Base-by-base conservation (phyloP, 1,140 invertebrate species). In the Spodoptera litura region DNA sequence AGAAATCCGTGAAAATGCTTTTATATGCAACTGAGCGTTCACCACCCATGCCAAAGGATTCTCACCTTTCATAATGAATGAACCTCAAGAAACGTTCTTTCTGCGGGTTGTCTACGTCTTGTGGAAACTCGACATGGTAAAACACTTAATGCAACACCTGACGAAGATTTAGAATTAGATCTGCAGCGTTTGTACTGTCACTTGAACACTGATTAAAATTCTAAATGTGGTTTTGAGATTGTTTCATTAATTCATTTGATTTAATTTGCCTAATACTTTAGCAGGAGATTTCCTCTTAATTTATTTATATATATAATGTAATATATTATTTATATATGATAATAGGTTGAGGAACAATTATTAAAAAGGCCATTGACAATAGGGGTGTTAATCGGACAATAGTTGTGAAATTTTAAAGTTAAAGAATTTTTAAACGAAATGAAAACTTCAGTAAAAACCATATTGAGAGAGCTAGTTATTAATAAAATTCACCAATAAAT, bases 121-220 rank as follows among this genome's bases (percentile, higher is more conserved):
- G 58, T 27, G 52, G 25, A 55, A 53, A 25, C 53, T 13, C 35
- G 38, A 78, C 76, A 78, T 27, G 55, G 20, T 59, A 78, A 78
- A 68, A 78, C 76, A 78, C 76, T 78, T 71, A 78, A 59, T 55
- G 49, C 13, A 62, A 35, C 56, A 62, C n/a, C 70, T 51, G 13
- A 20, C 52, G n/a, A 20, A 27, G 53, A 51, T 53, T 77, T 73
- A 73, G 71, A 56, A 73, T 51, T 73, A 73, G 71, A 70, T 70
- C 52, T 25, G 44, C 5, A 15, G 38, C 10, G 13, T 44, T 49
- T 56, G 25, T 20, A 20, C 20, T 49, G n/a, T 66, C 38, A 15
- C 6, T 25, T 58, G 11, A 58, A 20, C 15, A 44, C 11, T 59
- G 8, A 59, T 31, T 59, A 15, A 58, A 27, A 35, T 35, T 61